Conservation (phyloP, 2,113 vertebrate species). For the Rhizomys pruinosus region DNA sequence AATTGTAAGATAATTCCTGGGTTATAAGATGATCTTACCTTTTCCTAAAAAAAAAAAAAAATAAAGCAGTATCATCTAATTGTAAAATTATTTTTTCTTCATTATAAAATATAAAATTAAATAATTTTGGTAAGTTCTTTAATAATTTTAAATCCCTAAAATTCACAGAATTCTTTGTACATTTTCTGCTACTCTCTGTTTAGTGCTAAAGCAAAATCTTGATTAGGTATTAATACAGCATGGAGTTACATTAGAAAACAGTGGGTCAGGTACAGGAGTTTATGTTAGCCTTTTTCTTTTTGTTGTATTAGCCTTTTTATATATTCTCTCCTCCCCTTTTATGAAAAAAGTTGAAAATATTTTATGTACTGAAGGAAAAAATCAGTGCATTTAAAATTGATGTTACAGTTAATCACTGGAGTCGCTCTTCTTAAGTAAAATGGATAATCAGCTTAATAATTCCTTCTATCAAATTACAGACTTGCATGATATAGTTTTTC, state of each 20-base stretch:
- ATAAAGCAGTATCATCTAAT: conserved; percentile 68
- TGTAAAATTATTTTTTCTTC: conserved; percentile 74
- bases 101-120: conserved; percentile 56
- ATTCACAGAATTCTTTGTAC: not conserved
- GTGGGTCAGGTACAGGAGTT: not conserved
- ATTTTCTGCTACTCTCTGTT: not conserved
- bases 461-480: conserved; percentile 21
- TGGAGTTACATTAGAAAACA: not conserved
- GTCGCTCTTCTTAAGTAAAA: conserved; percentile 37
- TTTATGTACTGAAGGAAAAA: conserved; percentile 37
- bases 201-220: conserved; percentile 11
- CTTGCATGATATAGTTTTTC: not conserved
- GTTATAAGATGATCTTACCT: conserved; percentile 67
- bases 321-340: no score
- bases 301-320: not conserved
- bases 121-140: conserved; percentile 46
- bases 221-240: not conserved
- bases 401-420: not conserved
- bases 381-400: conserved; percentile 51
- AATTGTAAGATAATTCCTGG: conserved; percentile 59
- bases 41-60: conserved; percentile 61
- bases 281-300: conserved; percentile 11
- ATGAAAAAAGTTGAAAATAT: not conserved
- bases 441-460: not conserved
- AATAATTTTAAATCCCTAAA: conserved; percentile 40